Percentiles rank a stretch among this genome's conserved stretches.
phyloP scores from a whole-genome alignment of 2,113 vertebrate genomes.

The Alligator sinensis region DNA sequence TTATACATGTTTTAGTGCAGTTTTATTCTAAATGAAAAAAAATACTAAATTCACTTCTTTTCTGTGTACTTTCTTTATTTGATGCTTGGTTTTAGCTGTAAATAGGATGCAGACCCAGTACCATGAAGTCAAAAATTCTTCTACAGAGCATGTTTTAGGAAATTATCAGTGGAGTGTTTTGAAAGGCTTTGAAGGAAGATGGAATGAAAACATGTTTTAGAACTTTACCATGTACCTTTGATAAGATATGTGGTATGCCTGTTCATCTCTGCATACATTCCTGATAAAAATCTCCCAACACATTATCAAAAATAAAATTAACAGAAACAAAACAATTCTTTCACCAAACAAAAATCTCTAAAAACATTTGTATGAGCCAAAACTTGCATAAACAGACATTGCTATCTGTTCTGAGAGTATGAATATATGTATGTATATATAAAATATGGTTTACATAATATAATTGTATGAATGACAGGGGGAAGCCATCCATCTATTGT shows the following conservation, averaged over 20 bases:
- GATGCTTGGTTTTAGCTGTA: not conserved
- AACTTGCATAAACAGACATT: not conserved
- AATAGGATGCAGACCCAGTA: not conserved
- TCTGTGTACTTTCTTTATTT: not conserved
- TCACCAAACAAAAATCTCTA: not conserved
- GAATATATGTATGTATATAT: not conserved
- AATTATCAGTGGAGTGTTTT: not conserved
- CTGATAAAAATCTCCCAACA: not conserved
- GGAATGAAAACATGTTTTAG: not conserved
- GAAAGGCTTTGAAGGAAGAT: not conserved
- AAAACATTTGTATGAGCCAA: not conserved
- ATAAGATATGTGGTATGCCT: not conserved
- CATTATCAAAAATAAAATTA: not conserved
- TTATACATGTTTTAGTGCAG: not conserved
- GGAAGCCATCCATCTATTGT: not conserved
- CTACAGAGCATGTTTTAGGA: too few species aligned
- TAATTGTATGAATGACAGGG: not conserved
- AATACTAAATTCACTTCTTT: not conserved
- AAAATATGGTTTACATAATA: not conserved
- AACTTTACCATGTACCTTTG: not conserved
- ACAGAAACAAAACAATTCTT: not conserved
- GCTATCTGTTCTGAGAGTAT: not conserved
- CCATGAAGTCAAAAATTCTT: too few species aligned
- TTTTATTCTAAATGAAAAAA: not conserved
- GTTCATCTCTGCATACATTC: too few species aligned